These are phyloP conservation scores for Malurus alboscapulatus DNA, from an alignment of 2,113 vertebrate species.

Conservation along the genomic window DNA sequence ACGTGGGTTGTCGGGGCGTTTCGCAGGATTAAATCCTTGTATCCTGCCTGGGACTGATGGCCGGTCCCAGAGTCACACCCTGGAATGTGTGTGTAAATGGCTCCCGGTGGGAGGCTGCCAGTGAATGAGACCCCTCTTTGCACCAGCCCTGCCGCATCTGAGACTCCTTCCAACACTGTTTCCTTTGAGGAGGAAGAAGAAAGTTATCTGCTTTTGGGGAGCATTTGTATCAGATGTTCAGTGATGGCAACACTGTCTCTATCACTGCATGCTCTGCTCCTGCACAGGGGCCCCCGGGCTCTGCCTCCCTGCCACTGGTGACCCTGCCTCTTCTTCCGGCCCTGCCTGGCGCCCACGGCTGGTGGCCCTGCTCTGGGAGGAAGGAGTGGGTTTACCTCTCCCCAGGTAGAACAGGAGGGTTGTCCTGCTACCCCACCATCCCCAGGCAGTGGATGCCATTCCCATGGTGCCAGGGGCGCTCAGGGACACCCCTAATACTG, in stretches of 20 bases:
- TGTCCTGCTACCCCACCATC: not conserved
- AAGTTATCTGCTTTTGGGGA: not conserved
- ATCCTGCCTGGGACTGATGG: too few relatives aligned
- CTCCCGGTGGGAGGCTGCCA: not conserved
- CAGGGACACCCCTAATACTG: not conserved
- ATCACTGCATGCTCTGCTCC: not conserved
- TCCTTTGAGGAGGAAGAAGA: not conserved
- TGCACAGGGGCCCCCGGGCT: rapidly evolving
- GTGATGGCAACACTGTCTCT: not conserved
- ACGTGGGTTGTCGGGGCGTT: rapidly evolving
- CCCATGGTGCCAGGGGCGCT: not conserved
- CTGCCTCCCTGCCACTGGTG: not conserved
- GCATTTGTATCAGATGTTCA: not conserved
- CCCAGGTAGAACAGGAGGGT: not conserved
- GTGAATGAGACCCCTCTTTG: not conserved
- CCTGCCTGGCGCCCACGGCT: not conserved
- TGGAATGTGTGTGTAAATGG: rapidly evolving
- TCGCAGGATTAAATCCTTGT: not conserved
- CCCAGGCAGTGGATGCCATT: not conserved
- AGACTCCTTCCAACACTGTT: not conserved
- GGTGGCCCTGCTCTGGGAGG: not conserved
- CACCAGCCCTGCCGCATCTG: not conserved
- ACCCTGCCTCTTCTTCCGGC: not conserved
- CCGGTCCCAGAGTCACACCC: not conserved
- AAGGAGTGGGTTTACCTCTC: not conserved